phyloP scores from a whole-genome alignment of 1,140 invertebrate species.

The Cotesia vestalis region DNA sequence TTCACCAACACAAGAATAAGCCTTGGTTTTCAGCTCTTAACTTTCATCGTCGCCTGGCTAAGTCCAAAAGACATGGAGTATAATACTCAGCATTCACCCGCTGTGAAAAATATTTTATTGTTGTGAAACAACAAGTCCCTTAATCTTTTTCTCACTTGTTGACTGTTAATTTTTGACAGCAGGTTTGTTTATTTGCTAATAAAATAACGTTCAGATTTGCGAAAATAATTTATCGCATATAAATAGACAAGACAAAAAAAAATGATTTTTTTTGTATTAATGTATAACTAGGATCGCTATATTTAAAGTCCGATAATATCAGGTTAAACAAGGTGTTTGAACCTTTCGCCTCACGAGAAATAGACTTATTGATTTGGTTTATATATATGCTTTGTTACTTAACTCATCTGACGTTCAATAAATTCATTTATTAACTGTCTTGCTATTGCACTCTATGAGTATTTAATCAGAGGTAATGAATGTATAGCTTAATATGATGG shows the following conservation, averaged over 20 bases:
- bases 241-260: neutral
- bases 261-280: too few relatives aligned
- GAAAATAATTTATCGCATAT: too few relatives aligned
- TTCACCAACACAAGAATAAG: neutral
- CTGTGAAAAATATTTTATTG: constrained; percentile 11
- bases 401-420: constrained; percentile 21
- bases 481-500: too few relatives aligned
- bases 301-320: constrained; percentile 21
- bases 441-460: too few relatives aligned
- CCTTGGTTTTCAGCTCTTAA: neutral
- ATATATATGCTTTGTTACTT: constrained; percentile 22
- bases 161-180: constrained; percentile 8
- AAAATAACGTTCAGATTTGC: neutral
- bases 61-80: constrained; percentile 11
- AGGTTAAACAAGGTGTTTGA: constrained; percentile 36
- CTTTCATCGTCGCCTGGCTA: neutral
- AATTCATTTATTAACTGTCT: constrained; percentile 8
- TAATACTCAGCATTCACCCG: neutral
- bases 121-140: neutral
- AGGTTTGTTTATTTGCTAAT: neutral
- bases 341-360: constrained; percentile 33
- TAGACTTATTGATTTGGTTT: constrained; percentile 33
- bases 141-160: constrained; percentile 14
- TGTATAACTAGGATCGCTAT: neutral
- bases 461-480: too few relatives aligned